Evolutionary conservation across 1,140 invertebrate species (phyloP).

Genomic region (Penaeus japonicus): DNA sequence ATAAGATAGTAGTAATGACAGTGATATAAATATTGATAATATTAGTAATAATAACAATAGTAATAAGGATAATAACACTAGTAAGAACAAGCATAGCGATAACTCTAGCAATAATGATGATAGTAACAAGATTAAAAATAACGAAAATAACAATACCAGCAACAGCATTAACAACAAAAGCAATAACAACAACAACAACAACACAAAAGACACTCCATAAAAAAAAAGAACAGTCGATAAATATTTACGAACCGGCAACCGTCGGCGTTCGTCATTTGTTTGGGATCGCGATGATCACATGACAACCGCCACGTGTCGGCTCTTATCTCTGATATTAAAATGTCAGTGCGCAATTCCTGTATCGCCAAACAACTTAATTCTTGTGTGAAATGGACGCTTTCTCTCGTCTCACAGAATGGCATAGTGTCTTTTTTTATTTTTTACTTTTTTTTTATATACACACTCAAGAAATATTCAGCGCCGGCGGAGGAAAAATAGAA

Average conservation of each 20-base stretch:
- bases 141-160: too few species aligned
- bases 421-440: neutral
- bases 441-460: neutral
- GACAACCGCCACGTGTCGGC: constrained; percentile 22
- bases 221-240: too few species aligned
- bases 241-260: neutral
- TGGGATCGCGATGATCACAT: neutral
- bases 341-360: constrained; percentile 38
- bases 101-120: too few species aligned
- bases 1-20: too few species aligned
- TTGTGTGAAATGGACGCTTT: constrained; percentile 14
- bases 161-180: too few species aligned
- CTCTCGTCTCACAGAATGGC: neutral
- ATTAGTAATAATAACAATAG: too few species aligned
- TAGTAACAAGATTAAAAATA: too few species aligned
- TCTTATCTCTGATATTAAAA: constrained; percentile 44
- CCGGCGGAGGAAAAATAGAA: too few species aligned
- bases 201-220: neutral
- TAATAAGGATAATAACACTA: too few species aligned
- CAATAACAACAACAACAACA: neutral
- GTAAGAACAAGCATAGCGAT: too few species aligned
- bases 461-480: too few species aligned
- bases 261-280: constrained; percentile 19
- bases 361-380: constrained; percentile 6
- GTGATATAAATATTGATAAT: too few species aligned